phyloP scores from a whole-genome alignment of 2,888 invertebrate genomes.

The Campaea margaritaria region DNA sequence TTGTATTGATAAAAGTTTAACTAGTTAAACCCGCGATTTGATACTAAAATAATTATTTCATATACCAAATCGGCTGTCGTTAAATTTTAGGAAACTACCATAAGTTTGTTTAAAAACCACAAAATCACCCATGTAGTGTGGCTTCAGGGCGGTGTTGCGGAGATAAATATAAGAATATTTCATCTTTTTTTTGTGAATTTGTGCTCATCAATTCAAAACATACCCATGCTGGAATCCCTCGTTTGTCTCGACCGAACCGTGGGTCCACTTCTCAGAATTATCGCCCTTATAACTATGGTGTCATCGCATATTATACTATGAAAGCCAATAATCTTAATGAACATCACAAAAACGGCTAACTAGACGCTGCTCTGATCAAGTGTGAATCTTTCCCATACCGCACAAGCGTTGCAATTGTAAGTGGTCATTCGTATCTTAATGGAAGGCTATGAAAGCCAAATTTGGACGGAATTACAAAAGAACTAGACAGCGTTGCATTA shows the following conservation, averaged over 20 bases:
- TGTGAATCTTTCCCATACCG: conserved; percentile 35
- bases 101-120: too few species aligned
- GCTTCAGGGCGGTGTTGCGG: neutral
- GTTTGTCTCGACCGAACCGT: conserved; percentile 23
- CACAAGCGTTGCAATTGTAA: conserved; percentile 28
- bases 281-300: conserved; percentile 27
- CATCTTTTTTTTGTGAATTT: conserved; percentile 41
- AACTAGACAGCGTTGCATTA: neutral
- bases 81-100: too few species aligned
- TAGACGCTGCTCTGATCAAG: conserved; percentile 21
- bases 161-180: neutral
- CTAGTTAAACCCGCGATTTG: too few species aligned
- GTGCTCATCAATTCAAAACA: conserved; percentile 39
- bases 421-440: conserved; percentile 20
- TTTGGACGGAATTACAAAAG: conserved; percentile 12
- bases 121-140: too few species aligned
- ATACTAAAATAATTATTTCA: too few species aligned
- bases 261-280: conserved; percentile 15
- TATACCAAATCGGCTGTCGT: too few species aligned
- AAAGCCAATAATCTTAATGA: conserved; percentile 19
- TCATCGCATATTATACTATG: conserved; percentile 28
- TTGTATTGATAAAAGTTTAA: conserved; percentile 11
- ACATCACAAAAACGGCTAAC: conserved; percentile 25
- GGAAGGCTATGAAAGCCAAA: conserved; percentile 15
- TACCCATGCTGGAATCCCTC: conserved; percentile 37